Evolutionary conservation across 2,888 invertebrate genomes (phyloP).

Genomic region (Harpagoxenus sublaevis): DNA sequence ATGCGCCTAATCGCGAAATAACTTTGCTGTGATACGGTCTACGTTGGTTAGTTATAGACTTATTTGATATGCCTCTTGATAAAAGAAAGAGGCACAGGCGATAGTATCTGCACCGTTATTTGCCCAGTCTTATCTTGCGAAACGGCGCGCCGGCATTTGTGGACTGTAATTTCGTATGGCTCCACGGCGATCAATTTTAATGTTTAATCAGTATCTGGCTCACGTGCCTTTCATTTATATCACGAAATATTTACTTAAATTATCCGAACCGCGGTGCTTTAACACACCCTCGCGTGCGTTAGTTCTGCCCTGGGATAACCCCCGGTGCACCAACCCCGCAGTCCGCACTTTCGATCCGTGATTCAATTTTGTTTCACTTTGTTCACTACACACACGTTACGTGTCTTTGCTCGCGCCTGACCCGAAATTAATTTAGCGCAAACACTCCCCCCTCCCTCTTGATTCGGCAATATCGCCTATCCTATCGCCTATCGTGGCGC

Average conservation of each 20-base stretch:
- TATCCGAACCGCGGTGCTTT: constrained; percentile 64
- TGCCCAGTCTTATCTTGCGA: constrained; percentile 73
- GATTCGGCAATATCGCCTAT: constrained; percentile 47
- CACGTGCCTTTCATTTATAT: constrained; percentile 65
- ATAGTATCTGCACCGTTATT: constrained; percentile 76
- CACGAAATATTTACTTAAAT: constrained; percentile 73
- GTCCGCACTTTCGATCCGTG: constrained; percentile 60
- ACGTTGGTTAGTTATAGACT: constrained; percentile 73
- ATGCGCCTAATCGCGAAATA: constrained; percentile 38
- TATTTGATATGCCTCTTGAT: constrained; percentile 76
- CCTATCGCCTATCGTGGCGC: constrained; percentile 8
- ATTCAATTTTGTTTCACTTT: constrained; percentile 63
- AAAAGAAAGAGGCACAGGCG: constrained; percentile 74
- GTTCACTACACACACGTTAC: constrained; percentile 54
- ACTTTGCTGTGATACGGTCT: constrained; percentile 64
- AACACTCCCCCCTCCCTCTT: constrained; percentile 12
- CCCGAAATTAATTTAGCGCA: constrained; percentile 68
- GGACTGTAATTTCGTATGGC: constrained; percentile 72
- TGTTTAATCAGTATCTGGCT: constrained; percentile 73
- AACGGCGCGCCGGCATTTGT: constrained; percentile 59
- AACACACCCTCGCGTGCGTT: constrained; percentile 56
- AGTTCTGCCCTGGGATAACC: constrained; percentile 25
- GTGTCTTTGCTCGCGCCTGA: constrained; percentile 54
- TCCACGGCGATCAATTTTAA: constrained; percentile 72
- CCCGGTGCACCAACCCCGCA: background rate